These are phyloP conservation scores for Macrosoma leucophasiata DNA, from an alignment of 2,888 invertebrate genomes.

Conservation along the genomic window DNA sequence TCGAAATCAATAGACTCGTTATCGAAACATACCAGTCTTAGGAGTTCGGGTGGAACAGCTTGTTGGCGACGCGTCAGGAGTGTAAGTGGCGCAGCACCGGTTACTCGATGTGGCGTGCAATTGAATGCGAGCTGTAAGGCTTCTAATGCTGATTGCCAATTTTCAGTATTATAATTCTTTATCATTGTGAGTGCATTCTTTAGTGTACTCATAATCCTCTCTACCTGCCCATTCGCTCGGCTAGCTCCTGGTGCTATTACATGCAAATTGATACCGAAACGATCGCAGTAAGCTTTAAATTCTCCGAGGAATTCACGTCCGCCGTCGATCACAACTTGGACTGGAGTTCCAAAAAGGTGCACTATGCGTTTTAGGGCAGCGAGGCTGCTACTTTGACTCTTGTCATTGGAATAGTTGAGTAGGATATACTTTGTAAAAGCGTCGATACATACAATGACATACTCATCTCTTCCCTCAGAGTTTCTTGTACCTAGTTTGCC, in stretches of 20 bases:
- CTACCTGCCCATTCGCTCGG: constrained; percentile 26
- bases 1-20: constrained; percentile 2
- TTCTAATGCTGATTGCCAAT: constrained; percentile 18
- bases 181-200: constrained; percentile 21
- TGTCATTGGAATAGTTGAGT: constrained; percentile 10
- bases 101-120: constrained; percentile 19
- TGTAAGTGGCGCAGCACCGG: constrained; percentile 19
- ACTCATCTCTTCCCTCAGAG: constrained; percentile 14
- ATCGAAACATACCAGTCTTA: constrained; percentile 7
- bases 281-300: constrained; percentile 20
- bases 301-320: constrained; percentile 22
- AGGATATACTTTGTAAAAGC: constrained; percentile 15
- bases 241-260: constrained; percentile 23
- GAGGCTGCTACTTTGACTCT: constrained; percentile 7
- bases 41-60: constrained; percentile 15
- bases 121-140: constrained; percentile 18
- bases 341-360: constrained; percentile 19
- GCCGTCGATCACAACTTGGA: constrained; percentile 22
- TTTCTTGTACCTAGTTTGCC: constrained; percentile 23
- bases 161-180: constrained; percentile 21
- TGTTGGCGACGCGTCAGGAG: constrained; percentile 18
- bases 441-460: constrained; percentile 24
- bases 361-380: constrained; percentile 12
- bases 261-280: constrained; percentile 15
- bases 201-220: constrained; percentile 13